Base-by-base conservation (phyloP, 2,888 invertebrate genomes). In the Chymomyza fuscimana region DNA sequence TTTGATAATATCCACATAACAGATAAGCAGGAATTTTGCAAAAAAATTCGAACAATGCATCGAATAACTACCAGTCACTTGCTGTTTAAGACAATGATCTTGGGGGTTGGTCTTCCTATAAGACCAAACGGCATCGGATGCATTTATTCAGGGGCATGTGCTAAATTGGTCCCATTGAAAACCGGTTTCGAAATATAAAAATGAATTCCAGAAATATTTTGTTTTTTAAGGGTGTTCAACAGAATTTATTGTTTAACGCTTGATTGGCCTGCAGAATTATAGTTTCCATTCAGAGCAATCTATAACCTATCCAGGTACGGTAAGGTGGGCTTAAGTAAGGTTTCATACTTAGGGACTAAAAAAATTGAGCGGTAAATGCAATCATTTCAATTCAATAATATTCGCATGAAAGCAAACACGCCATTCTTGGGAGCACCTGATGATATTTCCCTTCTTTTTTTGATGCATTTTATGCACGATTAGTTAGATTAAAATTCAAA, bases 101-200 rank as follows among this genome's bases (percentile, higher is more conserved):
- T 68, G 68, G 61, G 61, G 81, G 65, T 73, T 73, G 16, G n/a
- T 56, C 71, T 80, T 81, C 82, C 79, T 74, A 82, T 82, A 72
- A 82, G 82, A 82, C 6, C n/a, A 32, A 25, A 7, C 32, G 12
- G 22, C 51, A 15, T 63, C 22, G 50, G 6, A 22, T 63, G 15
- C n/a, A 7, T 29, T 12, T 62, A 51, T 70, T 61, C 29, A 46
- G 12, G 40, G 12, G n/a, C 25, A 29, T 36, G 25, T 25, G 16
- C 25, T 19, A 16, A 62, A 68, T 62, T 69, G 70, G 73, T 74
- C 69, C 61, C 70, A 81, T 74, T 74, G 9, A 51, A 74, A 80
- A 81, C 83, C 76, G 70, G 81, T 81, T 83, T 63, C 0, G 3
- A n/a, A 46, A 46, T 2, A 12, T 4, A 25, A 4, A 25, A 25